phyloP scores from a whole-genome alignment of 1,140 invertebrate genomes.

The Centruroides sculpturatus region DNA sequence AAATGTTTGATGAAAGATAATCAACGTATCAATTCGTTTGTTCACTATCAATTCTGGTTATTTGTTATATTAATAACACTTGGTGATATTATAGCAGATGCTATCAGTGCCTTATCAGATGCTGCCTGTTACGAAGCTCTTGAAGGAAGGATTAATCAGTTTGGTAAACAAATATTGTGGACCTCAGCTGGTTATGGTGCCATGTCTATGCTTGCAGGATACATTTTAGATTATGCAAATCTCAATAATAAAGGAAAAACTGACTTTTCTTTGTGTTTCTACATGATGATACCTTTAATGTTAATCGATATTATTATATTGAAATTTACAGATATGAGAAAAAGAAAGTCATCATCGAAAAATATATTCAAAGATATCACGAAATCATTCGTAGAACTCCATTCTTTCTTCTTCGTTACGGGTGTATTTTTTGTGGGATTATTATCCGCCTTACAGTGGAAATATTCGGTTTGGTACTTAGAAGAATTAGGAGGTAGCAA shows the following conservation, averaged over 20 bases:
- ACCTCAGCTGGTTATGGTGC: conserved; percentile 5
- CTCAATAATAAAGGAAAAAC: no score
- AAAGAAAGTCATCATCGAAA: no score
- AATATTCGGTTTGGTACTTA: conserved; percentile 46
- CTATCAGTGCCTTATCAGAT: conserved; percentile 2
- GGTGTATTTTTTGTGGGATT: conserved; percentile 69
- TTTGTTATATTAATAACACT: background rate
- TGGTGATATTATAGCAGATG: background rate
- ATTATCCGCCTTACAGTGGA: conserved; percentile 69
- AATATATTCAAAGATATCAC: conserved; percentile 7
- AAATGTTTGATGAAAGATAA: no score
- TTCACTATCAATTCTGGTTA: background rate
- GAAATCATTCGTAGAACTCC: background rate
- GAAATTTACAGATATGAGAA: no score
- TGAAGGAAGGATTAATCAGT: background rate
- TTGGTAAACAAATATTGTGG: conserved; percentile 7
- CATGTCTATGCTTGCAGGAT: no score
- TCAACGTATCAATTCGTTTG: no score
- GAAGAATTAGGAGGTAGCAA: conserved; percentile 27
- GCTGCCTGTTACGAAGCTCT: conserved; percentile 7
- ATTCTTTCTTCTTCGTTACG: conserved; percentile 19
- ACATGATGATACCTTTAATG: no score
- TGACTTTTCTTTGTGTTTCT: no score
- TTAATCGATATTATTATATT: no score
- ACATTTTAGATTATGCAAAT: no score